Base-by-base conservation (phyloP, 35 echinoderm and acorn worm species). In the Heliocidaris erythrogramma region DNA sequence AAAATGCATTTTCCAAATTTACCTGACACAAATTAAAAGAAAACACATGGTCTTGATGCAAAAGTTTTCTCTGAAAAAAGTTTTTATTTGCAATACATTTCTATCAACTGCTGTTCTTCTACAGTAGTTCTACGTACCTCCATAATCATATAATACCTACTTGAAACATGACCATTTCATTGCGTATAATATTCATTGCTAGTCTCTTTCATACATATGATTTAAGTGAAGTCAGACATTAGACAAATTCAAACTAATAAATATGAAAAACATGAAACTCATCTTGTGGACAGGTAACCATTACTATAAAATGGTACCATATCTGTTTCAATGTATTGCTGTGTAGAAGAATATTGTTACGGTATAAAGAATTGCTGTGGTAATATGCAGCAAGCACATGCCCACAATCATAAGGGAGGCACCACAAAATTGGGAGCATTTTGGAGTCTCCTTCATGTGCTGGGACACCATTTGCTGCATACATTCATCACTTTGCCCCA, bases 51-150 rank as follows among this genome's bases (percentile, higher is more conserved):
- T 78, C 21, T n/a, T 7, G n/a, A 78, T 18, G 27, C 18, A 78
- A 78, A 78, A 24, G 65, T n/a, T 21, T 78, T 78, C 27, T 78
- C 27, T 78, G 65, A n/a, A 78, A 78, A 56, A 56, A n/a, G 27
- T 18, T 27, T 78, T 78, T 78, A 78, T 78, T 78, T 78, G 65
- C 65, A n/a, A 78, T 78, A 78, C 65, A 56, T 78, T 78, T 78
- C 65, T 78, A 78, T 78, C 65, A 78, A 78, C 65, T 78, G 65
- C 65, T 78, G 18, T 78, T n/a, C n/a, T 21, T 78, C 65, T 78
- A 78, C 65, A n/a, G 65, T 78, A 3, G 27, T 78, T 78, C 65
- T 78, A 78, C n/a, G 27, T 78, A 78, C 65, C 65, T 78, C 65
- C 65, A 78, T 78, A 21, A 78, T 78, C 27, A 27, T 78, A 78